Evolutionary conservation across 2,888 invertebrate genomes (phyloP), one percentile per base, ranked within the genome.

Genomic region (Ashinkailepas kermadecensis): DNA sequence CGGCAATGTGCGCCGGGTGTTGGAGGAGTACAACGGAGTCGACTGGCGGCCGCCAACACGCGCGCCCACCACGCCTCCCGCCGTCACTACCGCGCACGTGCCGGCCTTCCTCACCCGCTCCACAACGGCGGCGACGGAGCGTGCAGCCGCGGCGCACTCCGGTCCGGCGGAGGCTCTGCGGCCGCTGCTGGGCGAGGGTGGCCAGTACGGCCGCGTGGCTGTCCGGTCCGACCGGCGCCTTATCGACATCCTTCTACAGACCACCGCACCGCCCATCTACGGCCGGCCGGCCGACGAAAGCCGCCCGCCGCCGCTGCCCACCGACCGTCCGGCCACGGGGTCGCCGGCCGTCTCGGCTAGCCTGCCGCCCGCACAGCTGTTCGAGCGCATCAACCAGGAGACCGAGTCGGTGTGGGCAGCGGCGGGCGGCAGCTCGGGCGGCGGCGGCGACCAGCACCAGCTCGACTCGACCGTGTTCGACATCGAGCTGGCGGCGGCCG

Each of bases 381-480:
- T 54, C 74, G 39, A 74, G 18, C 39, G 15, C 15, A 74, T 74
- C 74, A 74, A 54, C 74, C 54, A 9, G 8, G 74, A 74, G 54
- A 74, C 54, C 54, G 74, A 74, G 39, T 13, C 39, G 54, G 74
- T 54, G 54, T 74, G 64, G 74, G 65, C 65, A n/a, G 65, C 65
- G 23, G 65, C 65, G 11, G 65, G 65, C 23, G 65, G 65, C 65
- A 12, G 23, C 65, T 8, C 10, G 18, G 65, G 65, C 65, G 65
- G 65, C 65, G 65, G 65, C 65, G 65, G 65, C 23, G 65, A 65
- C 65, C 65, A 65, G 65, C 65, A 23, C 65, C 11, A 13, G 74
- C 54, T 74, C 54, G 74, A 74, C 74, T 39, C 39, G 39, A 74
- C 74, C 39, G 25, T 54, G 54, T 74, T 74, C 54, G 74, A 74